Base-by-base conservation (phyloP, 1,140 invertebrate genomes). In the Helicoverpa armigera region DNA sequence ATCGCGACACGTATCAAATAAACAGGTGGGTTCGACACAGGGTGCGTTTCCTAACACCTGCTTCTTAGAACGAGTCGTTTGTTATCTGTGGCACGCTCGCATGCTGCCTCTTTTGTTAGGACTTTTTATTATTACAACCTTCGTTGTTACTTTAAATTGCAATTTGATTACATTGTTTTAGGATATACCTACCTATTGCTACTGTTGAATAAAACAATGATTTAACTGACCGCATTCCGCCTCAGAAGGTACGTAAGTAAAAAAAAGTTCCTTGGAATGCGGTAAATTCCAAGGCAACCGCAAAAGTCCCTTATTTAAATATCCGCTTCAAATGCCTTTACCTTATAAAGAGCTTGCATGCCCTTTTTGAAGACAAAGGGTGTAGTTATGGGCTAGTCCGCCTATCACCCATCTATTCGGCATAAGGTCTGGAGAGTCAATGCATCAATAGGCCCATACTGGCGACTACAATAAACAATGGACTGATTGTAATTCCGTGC, bases 401-500 rank as follows among this genome's bases (percentile, higher is more conserved):
- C 48, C 67, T 70, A 70, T 70, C 67, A 54, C 48, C 50, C 4
- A 70, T 70, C 67, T 29, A 70, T 31, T 23, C 67, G 50, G 5
- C 53, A 53, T 70, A 70, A 70, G 67, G 48, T 29, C 23, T n/a
- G n/a, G 35, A 29, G 60, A 70, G 31, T 67, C 9, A 67, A 67
- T 53, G 67, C 67, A 53, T 70, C 48, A 23, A 29, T 70, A 65
- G 18, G 4, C 12, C 67, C 67, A 31, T 53, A 70, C 67, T 70
- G 67, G 67, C 23, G 48, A 70, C 48, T 70, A 70, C 67, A 70
- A 70, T 70, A 70, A 51, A 70, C 67, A 70, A 70, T 70, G 29
- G 50, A 56, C 60, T 85, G 85, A 86, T 91, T 91, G 87, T 89
- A 80, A 91, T 91, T 89, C 89, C 80, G 84, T 65, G 65, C 79